Base-by-base conservation (phyloP, 2,113 vertebrate species). In the Oreochromis aureus region DNA sequence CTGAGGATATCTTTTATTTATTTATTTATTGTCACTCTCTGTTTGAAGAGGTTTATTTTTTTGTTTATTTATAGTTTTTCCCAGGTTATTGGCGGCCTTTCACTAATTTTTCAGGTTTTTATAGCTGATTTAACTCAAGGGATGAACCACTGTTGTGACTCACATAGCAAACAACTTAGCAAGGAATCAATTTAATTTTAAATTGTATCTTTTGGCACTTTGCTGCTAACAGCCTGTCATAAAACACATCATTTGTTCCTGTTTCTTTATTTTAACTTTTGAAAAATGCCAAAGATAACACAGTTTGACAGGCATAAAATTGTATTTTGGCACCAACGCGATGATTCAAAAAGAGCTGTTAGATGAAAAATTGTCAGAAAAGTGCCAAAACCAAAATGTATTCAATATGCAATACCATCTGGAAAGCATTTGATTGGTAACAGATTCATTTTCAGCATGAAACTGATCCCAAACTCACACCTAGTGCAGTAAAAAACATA, bases 401-500 rank as follows among this genome's bases (percentile, higher is more conserved):
- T 36, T n/a, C 32, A 1, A 0, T 63, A 0, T 63, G 10, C 59
- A 36, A 63, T 63, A 63, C 32, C 6, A n/a, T 7, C 32, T 66
- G 32, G 61, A 12, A 66, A 66, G 2, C 6, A 66, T 66, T 12
- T 66, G 32, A 66, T n/a, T 36, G 61, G 32, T 19, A 66, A 3
- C n/a, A n/a, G 10, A 66, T 66, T 66, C 61, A 66, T 66, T 66
- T 66, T 7, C 61, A 66, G 61, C 18, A 36, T n/a, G 2, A 66
- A 19, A 66, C 19, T 39, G 32, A 0, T 66, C 61, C 61, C 61
- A 66, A 66, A 66, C 2, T 7, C 61, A 66, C 4, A 66, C 6
- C 0, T 36, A n/a, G 32, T 36, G 18, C 30, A 66, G 0, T 66
- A 66, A 36, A 36, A 3, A 2, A 0, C 2, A 66, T 12, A 61